Base-by-base conservation (phyloP, 2,888 invertebrate genomes). In the Hermodice carunculata region DNA sequence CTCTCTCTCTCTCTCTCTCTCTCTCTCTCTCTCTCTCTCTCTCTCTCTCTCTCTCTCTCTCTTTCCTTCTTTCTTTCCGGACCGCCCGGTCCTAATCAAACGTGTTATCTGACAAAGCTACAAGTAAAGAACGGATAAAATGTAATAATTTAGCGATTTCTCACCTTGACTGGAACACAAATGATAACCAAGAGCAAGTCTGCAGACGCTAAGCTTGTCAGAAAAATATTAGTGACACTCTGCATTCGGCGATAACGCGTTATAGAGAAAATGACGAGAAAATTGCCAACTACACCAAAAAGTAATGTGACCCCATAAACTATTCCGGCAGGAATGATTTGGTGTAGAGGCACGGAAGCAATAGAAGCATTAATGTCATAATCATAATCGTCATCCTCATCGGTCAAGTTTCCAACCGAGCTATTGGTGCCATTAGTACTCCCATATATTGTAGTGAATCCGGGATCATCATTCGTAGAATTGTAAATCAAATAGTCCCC, bases 161-260 rank as follows among this genome's bases (percentile, higher is more conserved):
- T 86, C 85, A 91, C 91, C 89, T 91, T 91, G 6, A 92, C 90
- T 17, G 92, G 92, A 67, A 92, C 90, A 84, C 92, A 92, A 78
- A 91, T 88, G 64, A 89, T 86, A 62, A 92, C 90, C 53, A 92
- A 88, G 24, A 91, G 87, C 2, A 92, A 87, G 84, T 92, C 92
- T n/a, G 91, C 91, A 0, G 90, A 89, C 5, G 91, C 91, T 63
- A 92, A 85, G 73, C 91, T 91, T 19, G 91, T 89, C 48, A 92
- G 86, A 78, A 92, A 91, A 53, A 91, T 89, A 79, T 92, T 92
- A 26, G 91, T 91, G 48, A 86, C 89, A 77, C 88, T 90, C 78
- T 88, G 88, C 89, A 90, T 89, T 57, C 89, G 83, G 61, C 88
- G 82, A 77, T 88, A 89, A 60, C 87, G 84, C 42, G 86, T 86